These are phyloP conservation scores for Pseudococcus viburni DNA, from an alignment of 2,888 invertebrate species.

Conservation along the genomic window DNA sequence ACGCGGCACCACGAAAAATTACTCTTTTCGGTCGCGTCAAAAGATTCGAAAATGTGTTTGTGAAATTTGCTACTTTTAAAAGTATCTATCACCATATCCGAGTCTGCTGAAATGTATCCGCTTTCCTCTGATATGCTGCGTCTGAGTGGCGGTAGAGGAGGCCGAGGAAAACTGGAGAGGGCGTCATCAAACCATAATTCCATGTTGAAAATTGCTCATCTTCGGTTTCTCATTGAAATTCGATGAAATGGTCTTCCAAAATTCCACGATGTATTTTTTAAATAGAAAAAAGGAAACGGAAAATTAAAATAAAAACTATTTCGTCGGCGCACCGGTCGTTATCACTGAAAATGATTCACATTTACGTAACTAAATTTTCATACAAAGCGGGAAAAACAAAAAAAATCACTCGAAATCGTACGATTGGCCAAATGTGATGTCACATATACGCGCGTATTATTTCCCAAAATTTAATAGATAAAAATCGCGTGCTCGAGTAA, in stretches of 20 bases:
- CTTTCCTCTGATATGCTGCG: constrained; percentile 58
- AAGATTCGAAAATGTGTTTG: neutral
- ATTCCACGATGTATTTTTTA: neutral
- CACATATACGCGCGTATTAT: no score
- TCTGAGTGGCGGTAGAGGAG: neutral
- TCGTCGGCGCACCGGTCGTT: neutral
- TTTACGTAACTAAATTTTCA: neutral
- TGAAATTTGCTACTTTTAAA: constrained; percentile 19
- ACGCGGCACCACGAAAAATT: constrained; percentile 18
- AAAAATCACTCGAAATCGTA: neutral
- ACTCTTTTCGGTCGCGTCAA: neutral
- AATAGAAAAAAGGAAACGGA: neutral
- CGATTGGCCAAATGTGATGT: no score
- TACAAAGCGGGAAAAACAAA: no score
- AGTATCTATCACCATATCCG: constrained; percentile 59
- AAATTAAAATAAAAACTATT: neutral
- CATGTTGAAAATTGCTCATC: constrained; percentile 47
- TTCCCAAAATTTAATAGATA: neutral
- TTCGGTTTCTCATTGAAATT: neutral
- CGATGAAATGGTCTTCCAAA: neutral
- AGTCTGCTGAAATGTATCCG: constrained; percentile 56
- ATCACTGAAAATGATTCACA: neutral
- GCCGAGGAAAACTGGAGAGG: neutral
- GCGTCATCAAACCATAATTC: constrained; percentile 55
- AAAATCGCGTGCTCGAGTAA: neutral